Evolutionary conservation across 2,888 invertebrate species (phyloP), one percentile per base, ranked within the genome.

Genomic region (Xanthorhoe spadicearia): DNA sequence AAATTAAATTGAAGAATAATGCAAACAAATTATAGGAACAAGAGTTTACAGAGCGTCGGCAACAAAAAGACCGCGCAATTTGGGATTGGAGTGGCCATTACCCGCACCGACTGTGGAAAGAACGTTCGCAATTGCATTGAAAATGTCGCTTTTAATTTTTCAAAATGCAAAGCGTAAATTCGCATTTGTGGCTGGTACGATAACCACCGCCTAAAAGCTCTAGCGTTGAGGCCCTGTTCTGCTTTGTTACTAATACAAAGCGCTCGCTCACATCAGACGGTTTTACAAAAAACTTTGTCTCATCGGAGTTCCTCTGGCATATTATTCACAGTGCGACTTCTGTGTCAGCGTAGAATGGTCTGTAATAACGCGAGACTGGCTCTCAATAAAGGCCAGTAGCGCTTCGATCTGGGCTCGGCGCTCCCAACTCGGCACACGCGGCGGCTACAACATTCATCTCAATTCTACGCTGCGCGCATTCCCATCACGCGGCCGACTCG

Each of bases 101-200:
- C 86, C 83, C 83, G 83, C 85, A 83, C 86, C 83, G 87, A 84
- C 89, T 87, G 86, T 81, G 82, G 82, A 87, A 87, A 88, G 87
- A 89, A 86, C 86, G 85, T 79, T 89, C 80, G 85, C 85, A 88
- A 90, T 90, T 86, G 87, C 90, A 90, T 90, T 88, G 84, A 86
- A 88, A 92, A 88, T 86, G 90, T 88, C 85, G 89, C 88, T 90
- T 92, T 91, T 90, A 90, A 90, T 90, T 91, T 91, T 89, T 89
- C 87, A 83, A 89, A 91, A 89, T 88, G 86, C 88, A 89, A 89
- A 92, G 88, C 86, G 86, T 87, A 89, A 90, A 89, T 90, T 90
- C 83, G 82, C 86, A 85, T 90, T 89, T 90, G 90, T 79, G 85
- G 85, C 75, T 81, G 85, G 85, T 79, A 87, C 84, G 85, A 87